These are phyloP conservation scores for Plutomurus gul DNA, from an alignment of 1,140 invertebrate species.

Conservation along the genomic window DNA sequence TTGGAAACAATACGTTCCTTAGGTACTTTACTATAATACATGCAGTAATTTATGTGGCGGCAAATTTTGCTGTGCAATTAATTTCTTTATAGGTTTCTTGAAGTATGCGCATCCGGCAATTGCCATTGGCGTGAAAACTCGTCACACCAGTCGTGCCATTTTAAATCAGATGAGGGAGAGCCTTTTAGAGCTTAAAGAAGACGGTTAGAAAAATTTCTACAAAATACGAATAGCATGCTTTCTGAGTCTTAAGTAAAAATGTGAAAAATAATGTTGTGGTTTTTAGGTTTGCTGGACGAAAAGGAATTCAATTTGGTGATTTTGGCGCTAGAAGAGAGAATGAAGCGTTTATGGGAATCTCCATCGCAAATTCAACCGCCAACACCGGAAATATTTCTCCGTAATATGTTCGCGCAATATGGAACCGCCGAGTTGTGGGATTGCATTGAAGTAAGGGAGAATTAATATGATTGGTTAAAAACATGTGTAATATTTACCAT, in stretches of 20 bases:
- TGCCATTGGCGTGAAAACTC: conserved; percentile 60
- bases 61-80: no score
- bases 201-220: conserved; percentile 52
- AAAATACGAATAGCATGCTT: background rate
- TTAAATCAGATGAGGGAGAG: conserved; percentile 59
- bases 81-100: conserved; percentile 48
- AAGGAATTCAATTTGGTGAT: conserved; percentile 44
- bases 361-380: conserved; percentile 38
- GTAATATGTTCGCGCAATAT: conserved; percentile 44
- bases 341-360: conserved; percentile 51
- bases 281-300: conserved; percentile 44
- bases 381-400: conserved; percentile 8
- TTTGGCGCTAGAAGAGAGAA: conserved; percentile 44
- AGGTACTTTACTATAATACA: no score
- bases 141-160: conserved; percentile 59
- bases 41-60: no score
- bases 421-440: background rate
- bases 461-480: no score
- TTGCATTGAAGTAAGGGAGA: background rate
- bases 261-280: background rate
- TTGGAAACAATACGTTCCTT: conserved; percentile 40
- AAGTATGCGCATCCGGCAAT: conserved; percentile 60
- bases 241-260: no score
- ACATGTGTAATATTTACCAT: background rate
- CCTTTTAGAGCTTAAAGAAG: conserved; percentile 57